phyloP scores from a whole-genome alignment of 2,888 invertebrate species.

The Aricia artaxerxes region DNA sequence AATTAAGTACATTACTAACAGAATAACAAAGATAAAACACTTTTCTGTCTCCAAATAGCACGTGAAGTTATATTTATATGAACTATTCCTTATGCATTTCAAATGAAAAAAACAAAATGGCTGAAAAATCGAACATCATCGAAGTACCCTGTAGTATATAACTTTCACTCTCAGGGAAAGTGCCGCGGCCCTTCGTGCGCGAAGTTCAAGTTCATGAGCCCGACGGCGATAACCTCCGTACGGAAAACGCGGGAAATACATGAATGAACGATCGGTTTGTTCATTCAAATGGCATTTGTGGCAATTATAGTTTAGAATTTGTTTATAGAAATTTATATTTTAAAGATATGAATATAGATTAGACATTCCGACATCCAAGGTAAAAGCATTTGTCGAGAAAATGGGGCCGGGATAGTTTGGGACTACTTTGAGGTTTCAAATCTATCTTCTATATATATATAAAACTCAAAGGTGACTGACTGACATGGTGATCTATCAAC shows the following conservation, averaged over 20 bases:
- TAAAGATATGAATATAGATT: not conserved
- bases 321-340: not conserved
- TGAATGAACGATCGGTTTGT: not conserved
- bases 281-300: not conserved
- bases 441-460: no score
- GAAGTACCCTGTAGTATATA: not conserved
- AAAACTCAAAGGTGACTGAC: no score
- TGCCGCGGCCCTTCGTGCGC: slow-evolving; percentile 31
- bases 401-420: no score
- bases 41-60: no score
- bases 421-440: no score
- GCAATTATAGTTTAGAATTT: not conserved
- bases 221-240: slow-evolving; percentile 18
- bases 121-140: not conserved
- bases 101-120: not conserved
- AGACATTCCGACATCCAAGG: no score
- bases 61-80: no score
- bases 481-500: no score
- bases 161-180: slow-evolving; percentile 33
- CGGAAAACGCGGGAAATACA: not conserved
- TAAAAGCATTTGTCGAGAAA: no score
- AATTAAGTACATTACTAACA: no score
- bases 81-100: no score
- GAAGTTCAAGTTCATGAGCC: slow-evolving; percentile 32
- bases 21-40: no score